These are phyloP conservation scores for Pogonus chalceus DNA, from an alignment of 1,140 invertebrate genomes.

Conservation along the genomic window DNA sequence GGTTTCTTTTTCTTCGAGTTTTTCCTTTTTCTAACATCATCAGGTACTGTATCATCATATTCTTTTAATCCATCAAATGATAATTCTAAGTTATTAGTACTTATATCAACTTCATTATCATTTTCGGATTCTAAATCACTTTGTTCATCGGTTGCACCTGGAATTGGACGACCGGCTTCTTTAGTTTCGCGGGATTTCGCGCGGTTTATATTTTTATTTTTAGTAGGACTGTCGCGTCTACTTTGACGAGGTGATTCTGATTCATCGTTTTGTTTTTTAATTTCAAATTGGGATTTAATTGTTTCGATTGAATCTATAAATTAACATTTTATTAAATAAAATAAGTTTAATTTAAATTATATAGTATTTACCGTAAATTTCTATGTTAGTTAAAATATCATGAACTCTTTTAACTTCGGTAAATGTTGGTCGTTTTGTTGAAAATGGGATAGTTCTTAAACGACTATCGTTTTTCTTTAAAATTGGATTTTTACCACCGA, in stretches of 20 bases:
- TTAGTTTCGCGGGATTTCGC: constrained; percentile 43
- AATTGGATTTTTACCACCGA: constrained; percentile 60
- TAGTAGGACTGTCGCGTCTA: background rate
- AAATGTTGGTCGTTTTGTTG: constrained; percentile 70
- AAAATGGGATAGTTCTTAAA: constrained; percentile 69
- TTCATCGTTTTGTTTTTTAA: constrained; percentile 20
- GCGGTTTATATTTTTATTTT: constrained; percentile 35
- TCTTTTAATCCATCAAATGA: constrained; percentile 38
- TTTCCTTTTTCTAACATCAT: constrained; percentile 30
- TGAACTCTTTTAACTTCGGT: constrained; percentile 71
- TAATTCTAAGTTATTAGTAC: constrained; percentile 31
- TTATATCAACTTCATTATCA: constrained; percentile 16
- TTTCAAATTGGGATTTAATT: constrained; percentile 16
- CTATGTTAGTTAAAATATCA: constrained; percentile 56
- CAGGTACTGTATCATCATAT: constrained; percentile 40
- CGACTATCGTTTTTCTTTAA: constrained; percentile 54
- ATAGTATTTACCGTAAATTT: constrained; percentile 55
- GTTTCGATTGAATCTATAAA: constrained; percentile 22
- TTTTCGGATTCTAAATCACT: constrained; percentile 14
- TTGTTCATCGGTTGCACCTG: constrained; percentile 30
- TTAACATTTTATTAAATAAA: constrained; percentile 8
- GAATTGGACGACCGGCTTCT: constrained; percentile 32
- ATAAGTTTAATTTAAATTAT: background rate
- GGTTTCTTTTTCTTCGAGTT: constrained; percentile 36
- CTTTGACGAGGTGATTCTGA: background rate